Evolutionary conservation across 92 coral and sea anemone species (phyloP).

Genomic region (Heliopora coerulea): DNA sequence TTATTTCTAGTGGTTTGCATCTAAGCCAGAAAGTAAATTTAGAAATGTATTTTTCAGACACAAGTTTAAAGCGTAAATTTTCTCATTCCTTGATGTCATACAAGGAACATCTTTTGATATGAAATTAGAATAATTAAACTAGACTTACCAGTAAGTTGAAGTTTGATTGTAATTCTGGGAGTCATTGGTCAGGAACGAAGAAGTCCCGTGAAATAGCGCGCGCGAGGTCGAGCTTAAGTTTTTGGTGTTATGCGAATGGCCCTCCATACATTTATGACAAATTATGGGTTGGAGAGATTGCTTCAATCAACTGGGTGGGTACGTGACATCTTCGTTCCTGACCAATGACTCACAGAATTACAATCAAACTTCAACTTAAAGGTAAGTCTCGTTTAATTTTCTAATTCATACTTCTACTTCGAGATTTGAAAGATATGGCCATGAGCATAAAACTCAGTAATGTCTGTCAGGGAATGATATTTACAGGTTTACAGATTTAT

Average conservation of each 20-base stretch:
- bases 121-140: too few relatives aligned
- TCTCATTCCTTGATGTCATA: too few relatives aligned
- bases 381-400: constrained; percentile 14
- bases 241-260: constrained; percentile 36
- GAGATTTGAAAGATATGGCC: too few relatives aligned
- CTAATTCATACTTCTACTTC: constrained; percentile 12
- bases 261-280: neutral
- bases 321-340: constrained; percentile 20
- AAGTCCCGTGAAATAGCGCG: constrained; percentile 20
- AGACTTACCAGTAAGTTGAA: too few relatives aligned
- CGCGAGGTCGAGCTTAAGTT: constrained; percentile 24
- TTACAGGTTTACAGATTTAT: neutral
- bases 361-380: constrained; percentile 13
- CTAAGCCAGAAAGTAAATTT: too few relatives aligned
- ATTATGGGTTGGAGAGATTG: neutral
- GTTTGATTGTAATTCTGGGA: constrained; percentile 17
- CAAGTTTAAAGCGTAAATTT: too few relatives aligned
- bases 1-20: too few relatives aligned
- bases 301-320: constrained; percentile 20
- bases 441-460: too few relatives aligned
- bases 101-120: too few relatives aligned
- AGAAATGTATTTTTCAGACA: too few relatives aligned
- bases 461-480: too few relatives aligned
- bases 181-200: constrained; percentile 21
- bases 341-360: constrained; percentile 5